Conservation (phyloP, 2,113 vertebrate species). For the Clarias batrachus region DNA sequence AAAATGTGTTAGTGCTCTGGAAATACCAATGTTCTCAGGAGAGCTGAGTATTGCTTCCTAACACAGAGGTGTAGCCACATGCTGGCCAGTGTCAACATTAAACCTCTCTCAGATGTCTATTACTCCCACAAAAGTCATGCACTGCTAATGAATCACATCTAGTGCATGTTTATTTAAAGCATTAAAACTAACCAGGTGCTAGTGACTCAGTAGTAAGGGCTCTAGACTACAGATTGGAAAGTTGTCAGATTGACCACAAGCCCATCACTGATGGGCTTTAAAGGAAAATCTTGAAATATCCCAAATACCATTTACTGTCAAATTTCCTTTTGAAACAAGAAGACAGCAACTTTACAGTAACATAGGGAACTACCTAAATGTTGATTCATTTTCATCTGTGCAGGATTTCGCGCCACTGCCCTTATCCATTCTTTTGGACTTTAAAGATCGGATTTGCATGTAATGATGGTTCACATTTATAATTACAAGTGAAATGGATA, state of each 20-base stretch:
- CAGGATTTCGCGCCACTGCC: background rate
- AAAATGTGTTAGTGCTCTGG: background rate
- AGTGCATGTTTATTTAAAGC: background rate
- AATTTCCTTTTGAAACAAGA: background rate
- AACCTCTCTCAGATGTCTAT: background rate
- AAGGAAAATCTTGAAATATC: background rate
- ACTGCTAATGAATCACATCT: background rate
- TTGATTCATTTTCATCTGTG: background rate
- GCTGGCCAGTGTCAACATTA: background rate
- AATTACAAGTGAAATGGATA: too few species aligned
- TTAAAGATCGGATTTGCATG: background rate
- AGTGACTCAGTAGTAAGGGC: background rate
- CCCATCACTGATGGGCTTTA: background rate
- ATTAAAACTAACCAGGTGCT: background rate
- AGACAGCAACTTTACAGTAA: background rate
- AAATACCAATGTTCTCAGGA: slow-evolving; percentile 5
- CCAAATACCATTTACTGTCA: too few species aligned
- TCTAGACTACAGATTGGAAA: background rate
- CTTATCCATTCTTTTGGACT: background rate
- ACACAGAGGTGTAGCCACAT: background rate
- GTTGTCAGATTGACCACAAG: background rate
- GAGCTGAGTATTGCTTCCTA: background rate
- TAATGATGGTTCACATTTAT: too few species aligned
- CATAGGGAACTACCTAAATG: background rate
- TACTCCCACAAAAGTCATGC: background rate